phyloP scores from a whole-genome alignment of 2,113 vertebrate species.

The Tautogolabrus adspersus region DNA sequence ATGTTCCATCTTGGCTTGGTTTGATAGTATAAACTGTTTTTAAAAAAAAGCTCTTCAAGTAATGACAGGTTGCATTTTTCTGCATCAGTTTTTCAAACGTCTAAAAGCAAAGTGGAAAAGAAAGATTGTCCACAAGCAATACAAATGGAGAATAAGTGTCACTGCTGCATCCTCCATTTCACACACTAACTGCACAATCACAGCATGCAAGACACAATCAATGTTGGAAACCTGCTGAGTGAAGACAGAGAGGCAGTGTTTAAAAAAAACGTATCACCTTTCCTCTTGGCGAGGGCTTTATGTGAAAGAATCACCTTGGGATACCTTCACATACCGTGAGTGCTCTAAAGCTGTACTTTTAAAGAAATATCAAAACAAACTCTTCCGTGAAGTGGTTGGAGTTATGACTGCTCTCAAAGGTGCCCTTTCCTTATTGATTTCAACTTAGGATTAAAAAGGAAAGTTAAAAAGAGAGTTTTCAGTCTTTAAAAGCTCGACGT shows the following conservation, averaged over 20 bases:
- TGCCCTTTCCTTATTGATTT: conserved; percentile 25
- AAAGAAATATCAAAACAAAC: conserved; percentile 20
- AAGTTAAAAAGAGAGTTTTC: background rate
- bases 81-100: background rate
- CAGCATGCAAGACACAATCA: conserved; percentile 1
- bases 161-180: background rate
- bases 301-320: background rate
- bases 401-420: conserved; percentile 12
- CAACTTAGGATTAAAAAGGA: background rate
- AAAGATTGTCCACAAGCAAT: background rate
- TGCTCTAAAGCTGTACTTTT: conserved; percentile 25
- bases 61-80: background rate
- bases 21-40: background rate
- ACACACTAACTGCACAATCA: conserved; percentile 5
- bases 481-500: background rate
- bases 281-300: background rate
- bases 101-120: background rate
- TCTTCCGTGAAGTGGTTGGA: conserved; percentile 4
- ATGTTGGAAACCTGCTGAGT: conserved; percentile 23
- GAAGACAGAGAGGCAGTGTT: background rate
- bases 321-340: conserved; percentile 2
- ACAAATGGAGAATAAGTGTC: conserved; percentile 1
- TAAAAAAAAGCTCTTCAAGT: background rate
- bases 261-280: conserved; percentile 1
- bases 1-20: background rate